These are phyloP conservation scores for Itoplectis maculator DNA, from an alignment of 2,888 invertebrate genomes.

Conservation along the genomic window DNA sequence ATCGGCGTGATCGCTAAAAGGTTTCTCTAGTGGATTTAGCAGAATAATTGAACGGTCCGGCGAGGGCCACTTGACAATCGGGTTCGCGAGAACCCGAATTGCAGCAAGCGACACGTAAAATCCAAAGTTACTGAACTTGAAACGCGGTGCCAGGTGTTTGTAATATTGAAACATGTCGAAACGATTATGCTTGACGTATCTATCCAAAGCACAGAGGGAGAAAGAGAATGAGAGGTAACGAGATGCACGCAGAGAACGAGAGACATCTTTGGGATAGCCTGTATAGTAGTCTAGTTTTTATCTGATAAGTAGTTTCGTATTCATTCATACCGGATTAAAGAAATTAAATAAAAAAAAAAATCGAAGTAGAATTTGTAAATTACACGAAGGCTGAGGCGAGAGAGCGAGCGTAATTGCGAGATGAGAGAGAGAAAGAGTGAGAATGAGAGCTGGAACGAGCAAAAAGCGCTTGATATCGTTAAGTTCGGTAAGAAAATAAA, in stretches of 20 bases:
- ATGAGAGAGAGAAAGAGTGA: constrained; percentile 18
- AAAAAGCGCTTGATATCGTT: constrained; percentile 41
- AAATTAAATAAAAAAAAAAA: constrained; percentile 7
- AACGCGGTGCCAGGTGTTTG: constrained; percentile 27
- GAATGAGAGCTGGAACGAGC: constrained; percentile 11
- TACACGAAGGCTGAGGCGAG: constrained; percentile 31
- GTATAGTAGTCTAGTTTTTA: constrained; percentile 66
- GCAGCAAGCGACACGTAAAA: constrained; percentile 16
- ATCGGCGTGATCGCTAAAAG: constrained; percentile 21
- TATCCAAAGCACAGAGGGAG: constrained; percentile 1
- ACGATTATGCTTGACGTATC: constrained; percentile 1
- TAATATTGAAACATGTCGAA: constrained; percentile 34
- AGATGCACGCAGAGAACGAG: constrained; percentile 36
- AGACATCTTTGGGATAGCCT: constrained; percentile 60
- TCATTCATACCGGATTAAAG: constrained; percentile 74
- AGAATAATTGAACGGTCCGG: constrained; percentile 54
- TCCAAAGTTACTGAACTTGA: constrained; percentile 20
- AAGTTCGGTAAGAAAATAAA: constrained; percentile 40
- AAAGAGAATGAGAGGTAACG: constrained; percentile 1
- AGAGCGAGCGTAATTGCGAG: constrained; percentile 28
- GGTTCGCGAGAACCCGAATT: constrained; percentile 4
- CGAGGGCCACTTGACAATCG: constrained; percentile 52
- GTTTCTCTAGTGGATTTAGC: constrained; percentile 51
- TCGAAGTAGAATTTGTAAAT: constrained; percentile 60
- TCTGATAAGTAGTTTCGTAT: constrained; percentile 80